phyloP scores from a whole-genome alignment of 2,797 vertebrate genomes.

The Carduelis carduelis region DNA sequence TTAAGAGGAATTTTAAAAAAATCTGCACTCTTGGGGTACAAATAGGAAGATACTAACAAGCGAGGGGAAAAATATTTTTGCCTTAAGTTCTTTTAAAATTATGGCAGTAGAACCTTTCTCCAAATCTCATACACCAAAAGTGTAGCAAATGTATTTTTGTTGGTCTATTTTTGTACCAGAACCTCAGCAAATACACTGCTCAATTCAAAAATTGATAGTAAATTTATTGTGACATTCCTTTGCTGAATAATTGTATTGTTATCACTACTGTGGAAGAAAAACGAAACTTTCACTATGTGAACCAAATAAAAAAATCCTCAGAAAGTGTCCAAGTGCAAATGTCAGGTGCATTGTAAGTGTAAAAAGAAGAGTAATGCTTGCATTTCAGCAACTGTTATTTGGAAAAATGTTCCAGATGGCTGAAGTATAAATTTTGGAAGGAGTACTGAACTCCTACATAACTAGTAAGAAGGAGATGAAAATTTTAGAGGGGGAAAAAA shows the following conservation, averaged over 20 bases:
- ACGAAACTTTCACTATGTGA: neutral
- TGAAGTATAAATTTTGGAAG: neutral
- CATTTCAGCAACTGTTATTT: neutral
- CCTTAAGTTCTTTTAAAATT: neutral
- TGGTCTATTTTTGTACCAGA: neutral
- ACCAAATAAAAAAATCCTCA: neutral
- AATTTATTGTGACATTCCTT: neutral
- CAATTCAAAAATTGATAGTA: neutral
- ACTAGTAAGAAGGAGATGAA: neutral
- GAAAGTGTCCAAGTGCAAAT: neutral
- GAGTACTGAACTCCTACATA: neutral
- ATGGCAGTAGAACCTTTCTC: neutral
- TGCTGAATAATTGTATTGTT: neutral
- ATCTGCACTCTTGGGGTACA: neutral
- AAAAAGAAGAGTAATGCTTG: neutral
- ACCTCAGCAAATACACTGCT: neutral
- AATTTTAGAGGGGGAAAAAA: fast-evolving
- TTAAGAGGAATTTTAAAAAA: neutral
- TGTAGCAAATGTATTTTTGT: neutral
- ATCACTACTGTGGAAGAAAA: too few species aligned
- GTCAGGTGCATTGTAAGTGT: neutral
- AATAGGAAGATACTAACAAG: neutral
- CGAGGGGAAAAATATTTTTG: neutral
- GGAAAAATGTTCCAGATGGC: neutral
- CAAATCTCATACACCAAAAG: neutral